Base-by-base conservation (phyloP, 2,797 vertebrate species). In the Gephyroberyx darwinii region DNA sequence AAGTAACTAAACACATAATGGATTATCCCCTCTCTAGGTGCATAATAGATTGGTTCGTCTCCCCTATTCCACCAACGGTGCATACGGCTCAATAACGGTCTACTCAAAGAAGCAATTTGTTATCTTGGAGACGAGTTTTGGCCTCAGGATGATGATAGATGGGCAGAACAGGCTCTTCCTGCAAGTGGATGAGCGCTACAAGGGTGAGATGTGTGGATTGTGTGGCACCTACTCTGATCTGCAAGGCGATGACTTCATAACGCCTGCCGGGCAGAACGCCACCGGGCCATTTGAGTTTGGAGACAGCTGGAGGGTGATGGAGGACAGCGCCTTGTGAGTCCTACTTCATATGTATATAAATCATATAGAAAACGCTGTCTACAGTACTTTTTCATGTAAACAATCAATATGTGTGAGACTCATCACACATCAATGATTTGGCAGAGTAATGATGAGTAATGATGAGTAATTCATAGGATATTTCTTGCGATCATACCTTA, bases 191-290 rank as follows among this genome's bases (percentile, higher is more conserved):
- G 95, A 96, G 63, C 88, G 83, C 48, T 92, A 93, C 83, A 90
- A 86, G 80, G 94, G 91, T 43, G 84, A 89, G 14, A 68, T 95
- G n/a, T 94, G 94, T 19, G 95, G 96, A 50, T 77, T 96, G 30
- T 96, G 96, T 64, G 96, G 96, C 14, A 95, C 92, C 8, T 96
- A 93, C 82, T 95, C 94, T 30, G 90, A 81, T 51, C 77, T 87
- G 75, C 93, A 93, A 76, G 89, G 81, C 0, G 95, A 96, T 76
- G 96, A 96, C 79, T 94, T 95, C 20, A 17, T 93, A 37, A 93
- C 71, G 47, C 92, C 95, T 0, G 91, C 85, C 9, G 90, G 94
- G 16, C 75, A 77, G 59, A 79, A 90, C 8, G 88, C 88, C 3
- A 84, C 85, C 2, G 85, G 80, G 13, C 4, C 84, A 2, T 93